phyloP scores from a whole-genome alignment of 1,140 invertebrate genomes.

The Venustaconcha ellipsiformis region DNA sequence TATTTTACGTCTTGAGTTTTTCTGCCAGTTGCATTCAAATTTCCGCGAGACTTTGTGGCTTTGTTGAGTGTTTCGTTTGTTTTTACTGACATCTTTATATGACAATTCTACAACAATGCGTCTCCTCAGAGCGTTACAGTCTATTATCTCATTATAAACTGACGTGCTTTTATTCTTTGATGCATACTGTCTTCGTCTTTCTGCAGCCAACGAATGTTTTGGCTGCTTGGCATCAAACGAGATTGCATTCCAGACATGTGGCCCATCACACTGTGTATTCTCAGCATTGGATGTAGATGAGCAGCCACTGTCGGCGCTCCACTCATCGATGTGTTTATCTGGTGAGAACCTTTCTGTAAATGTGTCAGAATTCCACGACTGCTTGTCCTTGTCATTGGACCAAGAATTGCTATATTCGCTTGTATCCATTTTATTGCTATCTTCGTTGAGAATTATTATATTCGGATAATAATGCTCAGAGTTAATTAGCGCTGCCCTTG shows the following conservation, averaged over 20 bases:
- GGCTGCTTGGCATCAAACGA: neutral
- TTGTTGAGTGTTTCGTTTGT: too few relatives aligned
- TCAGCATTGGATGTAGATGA: slow-evolving; percentile 12
- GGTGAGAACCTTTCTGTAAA: neutral
- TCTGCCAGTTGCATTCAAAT: too few relatives aligned
- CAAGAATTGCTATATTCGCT: slow-evolving; percentile 9
- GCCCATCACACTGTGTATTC: neutral
- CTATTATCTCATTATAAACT: slow-evolving; percentile 11
- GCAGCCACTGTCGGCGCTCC: slow-evolving; percentile 14
- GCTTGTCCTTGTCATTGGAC: neutral
- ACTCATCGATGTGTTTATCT: neutral
- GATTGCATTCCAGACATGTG: neutral
- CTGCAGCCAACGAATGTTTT: slow-evolving; percentile 3
- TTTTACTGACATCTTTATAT: too few relatives aligned
- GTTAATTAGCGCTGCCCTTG: too few relatives aligned
- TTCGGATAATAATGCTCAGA: slow-evolving; percentile 19
- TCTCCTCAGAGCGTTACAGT: too few relatives aligned
- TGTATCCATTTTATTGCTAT: slow-evolving; percentile 7
- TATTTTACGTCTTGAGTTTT: too few relatives aligned
- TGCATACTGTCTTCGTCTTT: slow-evolving; percentile 16
- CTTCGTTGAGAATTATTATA: slow-evolving; percentile 25
- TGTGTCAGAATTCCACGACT: neutral
- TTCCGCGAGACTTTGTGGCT: too few relatives aligned
- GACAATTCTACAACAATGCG: too few relatives aligned
- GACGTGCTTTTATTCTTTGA: slow-evolving; percentile 21